Percentiles rank a stretch among this genome's conserved stretches.
These are phyloP conservation scores for Xiphorhynchus elegans DNA, from an alignment of 2,113 vertebrate species.

Conservation along the genomic window DNA sequence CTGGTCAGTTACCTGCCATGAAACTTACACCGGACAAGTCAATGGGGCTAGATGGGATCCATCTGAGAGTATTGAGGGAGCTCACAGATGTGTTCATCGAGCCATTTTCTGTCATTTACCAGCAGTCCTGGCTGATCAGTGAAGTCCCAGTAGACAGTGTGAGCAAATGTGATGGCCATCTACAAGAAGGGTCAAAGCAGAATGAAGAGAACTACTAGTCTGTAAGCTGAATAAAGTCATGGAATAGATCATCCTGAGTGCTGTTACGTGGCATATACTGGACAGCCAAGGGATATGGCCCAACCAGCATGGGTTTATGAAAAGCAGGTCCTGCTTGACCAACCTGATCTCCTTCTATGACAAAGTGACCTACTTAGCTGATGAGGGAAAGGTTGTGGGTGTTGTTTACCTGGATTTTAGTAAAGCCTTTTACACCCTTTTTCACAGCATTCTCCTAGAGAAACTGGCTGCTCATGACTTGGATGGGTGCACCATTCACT, in stretches of 20 bases:
- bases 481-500: not conserved
- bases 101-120: not conserved
- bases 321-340: not conserved
- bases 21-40: not conserved
- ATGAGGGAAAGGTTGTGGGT: not conserved
- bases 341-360: not conserved
- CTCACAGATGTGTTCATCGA: not conserved
- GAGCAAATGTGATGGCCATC: not conserved
- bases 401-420: not conserved
- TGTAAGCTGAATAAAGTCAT: not conserved
- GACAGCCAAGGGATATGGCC: not conserved
- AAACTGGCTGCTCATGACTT: not conserved
- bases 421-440: not conserved
- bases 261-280: fast-evolving
- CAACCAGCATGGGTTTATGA: not conserved
- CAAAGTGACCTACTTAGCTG: not conserved
- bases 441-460: not conserved
- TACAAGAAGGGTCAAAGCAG: not conserved
- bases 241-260: not conserved
- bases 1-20: not conserved
- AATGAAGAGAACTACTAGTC: not conserved
- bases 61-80: fast-evolving
- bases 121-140: not conserved
- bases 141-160: not conserved
- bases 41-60: not conserved